Evolutionary conservation across 2,113 vertebrate species (phyloP).

Genomic region (Eupsittula cactorum): DNA sequence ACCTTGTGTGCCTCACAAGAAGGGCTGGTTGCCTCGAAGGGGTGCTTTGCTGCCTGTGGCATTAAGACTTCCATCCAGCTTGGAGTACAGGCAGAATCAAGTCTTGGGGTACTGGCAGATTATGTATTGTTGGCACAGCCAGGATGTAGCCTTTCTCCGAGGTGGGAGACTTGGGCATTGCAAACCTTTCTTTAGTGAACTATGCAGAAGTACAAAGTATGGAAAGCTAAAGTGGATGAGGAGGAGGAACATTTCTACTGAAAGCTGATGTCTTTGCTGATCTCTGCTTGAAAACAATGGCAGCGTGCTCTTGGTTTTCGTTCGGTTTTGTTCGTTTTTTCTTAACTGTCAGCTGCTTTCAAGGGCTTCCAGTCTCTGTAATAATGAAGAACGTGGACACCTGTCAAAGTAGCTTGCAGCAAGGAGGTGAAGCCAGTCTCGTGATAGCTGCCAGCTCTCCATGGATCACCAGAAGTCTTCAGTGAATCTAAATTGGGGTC

Average conservation of each 20-base stretch:
- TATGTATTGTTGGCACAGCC: neutral
- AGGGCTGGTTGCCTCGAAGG: neutral
- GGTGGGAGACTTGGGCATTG: neutral
- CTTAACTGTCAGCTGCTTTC: slow-evolving; percentile 33
- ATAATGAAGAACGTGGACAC: slow-evolving; percentile 11
- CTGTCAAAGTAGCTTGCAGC: slow-evolving; percentile 38
- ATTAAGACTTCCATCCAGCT: neutral
- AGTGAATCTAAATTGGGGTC: slow-evolving; percentile 11
- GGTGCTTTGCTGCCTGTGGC: neutral
- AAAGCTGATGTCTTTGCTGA: neutral
- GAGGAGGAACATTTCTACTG: neutral
- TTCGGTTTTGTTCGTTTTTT: neutral
- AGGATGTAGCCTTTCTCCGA: neutral
- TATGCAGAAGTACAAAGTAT: neutral
- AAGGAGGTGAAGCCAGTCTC: slow-evolving; percentile 4
- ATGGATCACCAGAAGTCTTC: slow-evolving; percentile 28
- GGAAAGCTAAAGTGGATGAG: neutral
- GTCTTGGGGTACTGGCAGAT: neutral
- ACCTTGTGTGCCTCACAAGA: accelerated
- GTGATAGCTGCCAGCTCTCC: slow-evolving; percentile 5
- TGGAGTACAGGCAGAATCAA: neutral
- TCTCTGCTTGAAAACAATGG: neutral
- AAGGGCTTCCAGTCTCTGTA: neutral
- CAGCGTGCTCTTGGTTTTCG: neutral
- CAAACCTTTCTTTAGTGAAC: neutral